Base-by-base conservation (phyloP, 2,888 invertebrate genomes). In the Morpho achilles region DNA sequence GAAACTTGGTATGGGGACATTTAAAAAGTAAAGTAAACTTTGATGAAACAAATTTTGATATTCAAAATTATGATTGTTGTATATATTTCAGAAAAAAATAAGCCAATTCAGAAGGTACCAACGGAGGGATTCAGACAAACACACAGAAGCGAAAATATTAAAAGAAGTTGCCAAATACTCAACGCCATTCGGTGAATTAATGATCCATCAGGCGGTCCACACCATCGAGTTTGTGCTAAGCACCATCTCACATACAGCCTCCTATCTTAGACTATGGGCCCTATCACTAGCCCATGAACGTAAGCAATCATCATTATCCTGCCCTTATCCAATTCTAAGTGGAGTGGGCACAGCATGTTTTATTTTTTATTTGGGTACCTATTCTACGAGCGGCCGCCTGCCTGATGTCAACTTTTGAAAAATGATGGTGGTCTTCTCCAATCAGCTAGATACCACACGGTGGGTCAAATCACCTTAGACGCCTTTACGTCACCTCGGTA, bases 191-290 rank as follows among this genome's bases (percentile, higher is more conserved):
- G 87, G 93, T 1, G 97, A 97, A 69, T 76, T 96, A 53, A 93
- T 96, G 87, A 95, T 97, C 59, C 93, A 95, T 71, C 96, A 97
- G 76, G 93, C 92, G 0, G 96, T 97, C 58, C 96, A 97, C 74
- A 97, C 97, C 0, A 96, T 97, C 55, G 97, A 97, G 83, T 97
- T 94, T 74, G 95, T 96, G 16, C 90, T 97, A 43, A 96, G 97
- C 63, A 96, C 96, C 32, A 93, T 97, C 52, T 97, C 97, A 0
- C 97, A 97, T 76, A 97, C 97, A 0, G 97, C 97, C 1, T 97
- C 97, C 0, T 97, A 97, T 76, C 92, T 97, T 23, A 94, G 97
- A 66, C 91, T 97, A 6, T 97, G 97, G 97, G 97, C 97, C 6
- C 86, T 97, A 54, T 96, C 96, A 9, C 85, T 97, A 54, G 97